These are phyloP conservation scores for Drosophila kohkoa DNA, from an alignment of 1,140 invertebrate species.

Conservation along the genomic window DNA sequence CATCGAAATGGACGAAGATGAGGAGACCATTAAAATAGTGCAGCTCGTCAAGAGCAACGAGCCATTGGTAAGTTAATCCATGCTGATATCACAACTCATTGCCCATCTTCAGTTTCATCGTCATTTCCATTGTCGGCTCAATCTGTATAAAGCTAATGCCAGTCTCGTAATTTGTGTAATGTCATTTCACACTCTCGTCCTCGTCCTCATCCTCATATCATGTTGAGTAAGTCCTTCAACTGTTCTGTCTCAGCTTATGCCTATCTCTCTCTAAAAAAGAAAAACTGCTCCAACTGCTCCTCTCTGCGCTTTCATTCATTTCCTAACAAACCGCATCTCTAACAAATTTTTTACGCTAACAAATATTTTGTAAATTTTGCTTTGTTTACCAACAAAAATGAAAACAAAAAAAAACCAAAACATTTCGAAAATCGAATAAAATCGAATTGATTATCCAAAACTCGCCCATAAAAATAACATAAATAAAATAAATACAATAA, in stretches of 20 bases:
- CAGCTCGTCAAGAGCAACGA: constrained; percentile 98
- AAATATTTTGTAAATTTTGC: constrained; percentile 74
- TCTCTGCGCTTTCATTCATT: constrained; percentile 64
- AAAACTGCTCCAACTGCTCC: constrained; percentile 40
- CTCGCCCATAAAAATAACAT: constrained; percentile 48
- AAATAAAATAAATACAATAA: constrained; percentile 55
- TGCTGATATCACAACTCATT: constrained; percentile 17
- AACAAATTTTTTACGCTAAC: constrained; percentile 65
- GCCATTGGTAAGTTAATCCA: constrained; percentile 92
- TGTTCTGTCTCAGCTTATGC: constrained; percentile 13
- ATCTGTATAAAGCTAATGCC: neutral
- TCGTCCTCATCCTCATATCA: constrained; percentile 1
- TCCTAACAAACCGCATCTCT: constrained; percentile 30
- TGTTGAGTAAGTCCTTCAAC: constrained; percentile 7
- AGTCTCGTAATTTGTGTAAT: neutral
- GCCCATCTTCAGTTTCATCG: constrained; percentile 26
- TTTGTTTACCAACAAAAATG: constrained; percentile 40
- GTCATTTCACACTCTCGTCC: constrained; percentile 9
- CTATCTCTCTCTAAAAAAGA: neutral
- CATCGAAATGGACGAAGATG: constrained; percentile 94
- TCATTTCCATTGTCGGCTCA: constrained; percentile 16
- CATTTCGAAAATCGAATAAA: constrained; percentile 67
- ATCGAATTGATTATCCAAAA: constrained; percentile 67
- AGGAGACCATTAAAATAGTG: constrained; percentile 98
- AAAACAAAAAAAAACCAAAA: constrained; percentile 19